phyloP scores from a whole-genome alignment of 1,140 invertebrate genomes.

The Pseudomyrmex concolor region DNA sequence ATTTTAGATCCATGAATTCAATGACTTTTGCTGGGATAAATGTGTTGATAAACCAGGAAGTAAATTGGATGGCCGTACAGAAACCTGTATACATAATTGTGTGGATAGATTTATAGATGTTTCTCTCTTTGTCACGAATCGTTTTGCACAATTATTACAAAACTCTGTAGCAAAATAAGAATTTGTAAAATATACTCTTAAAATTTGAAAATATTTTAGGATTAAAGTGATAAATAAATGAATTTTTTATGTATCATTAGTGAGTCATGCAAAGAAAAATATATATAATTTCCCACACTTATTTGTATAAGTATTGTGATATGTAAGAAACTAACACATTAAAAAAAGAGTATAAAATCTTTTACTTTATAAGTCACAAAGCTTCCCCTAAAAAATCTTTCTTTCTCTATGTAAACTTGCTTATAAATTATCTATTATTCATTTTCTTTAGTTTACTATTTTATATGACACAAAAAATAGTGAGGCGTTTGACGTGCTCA shows the following conservation, averaged over 20 bases:
- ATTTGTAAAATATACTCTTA: conserved; percentile 7
- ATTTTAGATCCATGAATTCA: conserved; percentile 95
- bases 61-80: conserved; percentile 94
- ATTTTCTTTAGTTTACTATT: too few species aligned
- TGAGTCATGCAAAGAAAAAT: background rate
- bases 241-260: too few species aligned
- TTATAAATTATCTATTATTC: too few species aligned
- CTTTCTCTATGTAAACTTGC: too few species aligned
- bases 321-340: too few species aligned
- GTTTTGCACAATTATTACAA: conserved; percentile 93
- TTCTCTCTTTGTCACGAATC: conserved; percentile 92
- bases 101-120: conserved; percentile 98
- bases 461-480: too few species aligned
- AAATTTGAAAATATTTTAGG: background rate
- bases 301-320: too few species aligned
- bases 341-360: too few species aligned
- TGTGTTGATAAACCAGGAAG: conserved; percentile 95
- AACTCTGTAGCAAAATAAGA: conserved; percentile 84
- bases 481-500: too few species aligned
- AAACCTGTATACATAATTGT: conserved; percentile 96
- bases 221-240: background rate
- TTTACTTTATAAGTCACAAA: too few species aligned
- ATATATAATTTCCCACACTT: background rate
- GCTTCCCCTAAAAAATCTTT: too few species aligned
- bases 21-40: conserved; percentile 97